A percentile compares a stretch with the other conserved stretches of the same genome.
These are phyloP conservation scores for Auanema sp. DNA, from an alignment of 2,888 invertebrate genomes.

Conservation along the genomic window DNA sequence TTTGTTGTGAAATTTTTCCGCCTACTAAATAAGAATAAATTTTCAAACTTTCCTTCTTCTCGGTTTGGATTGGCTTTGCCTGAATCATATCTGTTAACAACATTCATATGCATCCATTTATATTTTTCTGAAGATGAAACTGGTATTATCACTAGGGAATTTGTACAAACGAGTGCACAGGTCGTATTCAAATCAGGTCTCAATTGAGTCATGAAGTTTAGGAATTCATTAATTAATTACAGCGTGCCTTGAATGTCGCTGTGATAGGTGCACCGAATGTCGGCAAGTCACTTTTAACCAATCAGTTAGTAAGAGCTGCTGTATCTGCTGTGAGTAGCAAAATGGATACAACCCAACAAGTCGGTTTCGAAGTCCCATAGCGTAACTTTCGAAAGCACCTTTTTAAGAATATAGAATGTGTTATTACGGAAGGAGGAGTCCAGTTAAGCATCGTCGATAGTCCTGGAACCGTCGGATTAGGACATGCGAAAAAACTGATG, in stretches of 20 bases:
- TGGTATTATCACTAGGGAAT: neutral
- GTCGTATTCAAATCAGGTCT: neutral
- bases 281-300: constrained; percentile 92
- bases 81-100: neutral
- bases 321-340: constrained; percentile 86
- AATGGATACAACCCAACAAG: constrained; percentile 73
- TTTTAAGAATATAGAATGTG: constrained; percentile 45
- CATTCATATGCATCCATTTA: neutral
- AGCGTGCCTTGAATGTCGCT: constrained; percentile 69
- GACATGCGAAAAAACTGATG: constrained; percentile 54
- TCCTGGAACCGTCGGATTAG: constrained; percentile 77
- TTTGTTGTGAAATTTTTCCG: too few relatives aligned
- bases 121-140: neutral
- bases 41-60: too few relatives aligned
- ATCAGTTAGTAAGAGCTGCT: constrained; percentile 79
- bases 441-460: constrained; percentile 89
- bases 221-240: neutral
- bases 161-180: neutral
- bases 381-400: neutral
- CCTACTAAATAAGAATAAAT: too few relatives aligned
- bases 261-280: constrained; percentile 90
- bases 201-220: neutral
- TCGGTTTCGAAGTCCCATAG: constrained; percentile 17
- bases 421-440: constrained; percentile 68
- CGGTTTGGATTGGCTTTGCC: too few relatives aligned